Evolutionary conservation across 2,888 invertebrate species (phyloP), one percentile per base, ranked within the genome.

Genomic region (Serrognathus titanus): DNA sequence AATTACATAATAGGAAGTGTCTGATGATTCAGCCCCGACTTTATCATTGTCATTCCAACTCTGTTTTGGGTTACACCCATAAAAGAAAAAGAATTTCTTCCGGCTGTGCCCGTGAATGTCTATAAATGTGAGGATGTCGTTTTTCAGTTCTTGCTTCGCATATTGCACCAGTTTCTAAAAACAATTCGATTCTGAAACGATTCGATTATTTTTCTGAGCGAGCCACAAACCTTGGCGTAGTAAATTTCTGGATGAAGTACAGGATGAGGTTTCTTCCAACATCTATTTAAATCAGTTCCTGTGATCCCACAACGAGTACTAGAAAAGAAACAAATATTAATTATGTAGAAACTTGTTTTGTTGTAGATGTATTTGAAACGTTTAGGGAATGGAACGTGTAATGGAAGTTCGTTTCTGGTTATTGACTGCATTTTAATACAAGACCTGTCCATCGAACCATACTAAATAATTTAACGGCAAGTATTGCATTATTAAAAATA

Each of bases 61-160:
- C 72, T 85, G 84, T 47, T 83, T 82, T 65, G 81, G 80, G 50
- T 86, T 89, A 77, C 92, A 93, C 12, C 92, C 92, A 75, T 90
- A 92, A 69, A 92, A 83, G 79, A 93, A 93, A 63, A 91, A 89
- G 72, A 91, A 92, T 80, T 91, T 90, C 75, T 88, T 85, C 54
- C 91, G 82, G 60, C 92, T 93, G 78, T 93, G 93, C 0, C 90
- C 91, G 75, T 90, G 90, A 71, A 87, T 87, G 77, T 91, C 90
- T 73, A 89, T 86, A 77, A 85, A 89, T 6, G 66, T 47, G 36
- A 62, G 57, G 35, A 70, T 61, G 12, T 63, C 62, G 9, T 65
- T 63, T 36, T 61, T 56, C 1, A 67, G 55, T 48, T 63, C 51
- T 31, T 62, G 55, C 55, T 61, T 66, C 2, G 63, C 66, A 48